Base-by-base conservation (phyloP, 2,113 vertebrate species). In the Amblyopsis rosae region DNA sequence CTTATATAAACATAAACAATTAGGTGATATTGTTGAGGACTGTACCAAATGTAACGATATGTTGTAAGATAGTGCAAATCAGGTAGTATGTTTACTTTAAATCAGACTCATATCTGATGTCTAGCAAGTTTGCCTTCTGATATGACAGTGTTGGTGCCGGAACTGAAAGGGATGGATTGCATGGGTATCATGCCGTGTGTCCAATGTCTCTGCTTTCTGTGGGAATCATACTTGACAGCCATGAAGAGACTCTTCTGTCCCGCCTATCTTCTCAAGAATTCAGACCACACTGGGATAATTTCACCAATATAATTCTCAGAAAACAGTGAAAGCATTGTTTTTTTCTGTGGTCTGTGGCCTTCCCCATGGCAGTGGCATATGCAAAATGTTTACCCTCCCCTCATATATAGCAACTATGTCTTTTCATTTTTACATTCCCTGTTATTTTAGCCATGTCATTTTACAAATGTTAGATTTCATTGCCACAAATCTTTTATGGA, bases 201-300 rank as follows among this genome's bases (percentile, higher is more conserved):
- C 70, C 49, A 49, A 53, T 61, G 58, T 67, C 57, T 70, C 65
- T 67, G 53, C 63, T 47, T 62, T 19, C 15, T 65, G 87, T 90
- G 83, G 86, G 86, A 69, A 85, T 72, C 50, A 41, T 41, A 62
- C 53, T 74, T 62, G 54, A 60, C 51, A 62, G 68, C 72, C 66
- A 87, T 82, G 79, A 82, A 85, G 55, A 79, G 72, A 72, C 59
- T 58, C 64, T 65, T 77, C 65, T 86, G 79, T 86, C 69, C 80
- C 6, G 59, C 69, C 70, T 64, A 66, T 68, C 58, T 26, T 7
- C 63, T 67, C 47, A 69, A 67, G 67, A 87, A 86, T 67, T 63
- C 80, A 73, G 64, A 86, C 82, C 72, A 63, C 82, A 82, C 65
- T 83, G 76, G 85, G 71, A 70, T 75, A 77, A 86, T 76, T 70